These are phyloP conservation scores for Drosophila mojavensis DNA, from an alignment of 1,140 invertebrate genomes.

Conservation along the genomic window DNA sequence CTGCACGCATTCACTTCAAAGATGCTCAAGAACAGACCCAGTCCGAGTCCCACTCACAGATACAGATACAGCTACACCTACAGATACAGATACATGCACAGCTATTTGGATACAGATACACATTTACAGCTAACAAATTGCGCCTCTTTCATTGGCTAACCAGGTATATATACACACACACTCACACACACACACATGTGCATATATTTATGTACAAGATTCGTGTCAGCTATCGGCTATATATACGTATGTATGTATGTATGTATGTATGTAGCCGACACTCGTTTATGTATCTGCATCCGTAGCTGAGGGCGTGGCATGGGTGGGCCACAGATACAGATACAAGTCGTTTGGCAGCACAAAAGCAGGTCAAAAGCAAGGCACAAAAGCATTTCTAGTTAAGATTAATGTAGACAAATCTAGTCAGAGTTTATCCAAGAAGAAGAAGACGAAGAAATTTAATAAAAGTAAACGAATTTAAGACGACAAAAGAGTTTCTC, in stretches of 20 bases:
- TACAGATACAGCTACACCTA: conserved; percentile 7
- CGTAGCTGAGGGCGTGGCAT: too few species aligned
- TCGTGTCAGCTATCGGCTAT: conserved; percentile 36
- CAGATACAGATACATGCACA: conserved; percentile 19
- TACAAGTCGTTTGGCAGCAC: too few species aligned
- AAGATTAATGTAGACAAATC: too few species aligned
- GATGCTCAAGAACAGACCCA: background rate
- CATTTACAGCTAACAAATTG: conserved; percentile 37
- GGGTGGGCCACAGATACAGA: too few species aligned
- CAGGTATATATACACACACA: conserved; percentile 5
- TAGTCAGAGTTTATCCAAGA: too few species aligned
- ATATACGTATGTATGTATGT: background rate
- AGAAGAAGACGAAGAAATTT: too few species aligned
- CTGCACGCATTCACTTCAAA: background rate
- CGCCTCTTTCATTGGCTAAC: conserved; percentile 54
- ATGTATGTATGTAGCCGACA: background rate
- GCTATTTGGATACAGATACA: conserved; percentile 22
- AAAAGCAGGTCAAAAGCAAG: too few species aligned
- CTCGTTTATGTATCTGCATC: too few species aligned
- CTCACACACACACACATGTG: conserved; percentile 8
- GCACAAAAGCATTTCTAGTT: too few species aligned
- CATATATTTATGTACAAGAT: conserved; percentile 9
- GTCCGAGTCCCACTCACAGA: background rate
- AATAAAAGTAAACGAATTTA: too few species aligned
- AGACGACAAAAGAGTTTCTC: too few species aligned